Evolutionary conservation across 1,140 invertebrate species (phyloP), one percentile per base, ranked within the genome.

Genomic region (Nasonia vitripennis): DNA sequence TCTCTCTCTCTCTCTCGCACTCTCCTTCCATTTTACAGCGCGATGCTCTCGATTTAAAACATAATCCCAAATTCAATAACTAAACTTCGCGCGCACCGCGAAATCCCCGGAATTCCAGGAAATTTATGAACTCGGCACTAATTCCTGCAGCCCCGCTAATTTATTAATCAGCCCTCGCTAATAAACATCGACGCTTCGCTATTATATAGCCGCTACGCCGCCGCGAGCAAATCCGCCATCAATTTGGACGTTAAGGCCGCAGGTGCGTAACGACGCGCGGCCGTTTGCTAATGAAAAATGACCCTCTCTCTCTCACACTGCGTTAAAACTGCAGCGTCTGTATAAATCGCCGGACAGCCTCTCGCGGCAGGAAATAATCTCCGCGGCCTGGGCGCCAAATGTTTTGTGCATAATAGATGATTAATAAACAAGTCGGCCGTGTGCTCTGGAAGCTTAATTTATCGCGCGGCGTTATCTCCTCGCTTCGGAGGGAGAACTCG

Each of bases 371-470:
- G 86, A 87, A 85, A 80, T 87, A 87, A 86, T 84, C 87, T 77
- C 77, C 62, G 41, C 87, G 7, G 37, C 51, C 51, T 62, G 55
- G n/a, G 55, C 55, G 20, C 55, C 55, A 62, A 86, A 80, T 81
- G 85, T 78, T 86, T 86, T 82, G 82, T 81, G 79, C 82, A 86
- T 88, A 87, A 88, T 86, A 34, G 84, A 83, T 87, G 87, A 87
- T 88, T 88, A 88, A 88, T 88, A 88, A 87, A 87, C 85, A 86
- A 88, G 84, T 81, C 41, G 67, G 27, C 51, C 51, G 78, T 70
- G 27, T 77, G n/a, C 45, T 6, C 27, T 9, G 45, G 81, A 71
- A 83, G 77, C 74, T 79, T 80, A 83, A 85, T 87, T 85, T 82
- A 87, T 87, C 84, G 55, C 55, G 55, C 55, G 80, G 68, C 51